Evolutionary conservation across 2,113 vertebrate genomes (phyloP), one percentile per base, ranked within the genome.

Genomic region (Anseranas semipalmata): DNA sequence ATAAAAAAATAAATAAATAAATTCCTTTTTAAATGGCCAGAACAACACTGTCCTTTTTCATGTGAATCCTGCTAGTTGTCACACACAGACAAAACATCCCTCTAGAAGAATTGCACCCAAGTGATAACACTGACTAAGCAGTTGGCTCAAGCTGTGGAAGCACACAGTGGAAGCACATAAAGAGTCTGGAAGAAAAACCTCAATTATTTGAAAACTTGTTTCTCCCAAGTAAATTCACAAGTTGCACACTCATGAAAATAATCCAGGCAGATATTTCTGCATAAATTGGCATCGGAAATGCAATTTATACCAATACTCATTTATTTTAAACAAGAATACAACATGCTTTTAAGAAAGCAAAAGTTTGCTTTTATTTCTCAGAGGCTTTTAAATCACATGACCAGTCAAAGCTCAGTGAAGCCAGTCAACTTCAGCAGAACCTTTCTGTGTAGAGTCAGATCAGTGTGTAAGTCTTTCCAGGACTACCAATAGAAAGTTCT

Each of bases 381-480:
- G 9, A 46, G 48, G 25, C 22, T 74, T 72, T 82, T 45, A 66
- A 80, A 55, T 19, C 25, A 65, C 43, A 59, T 7, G 43, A 21
- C 9, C 32, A 33, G 41, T 13, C 18, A 45, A 53, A 87, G 73
- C 27, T n/a, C 78, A 45, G 30, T 5, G 9, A 82, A 83, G 56
- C 18, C 2, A 1, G 21, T 37, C 1, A 1, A 43, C 20, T 41
- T 86, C 3, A 0, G 33, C 0, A 53, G 48, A 11, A 41, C 21
- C 14, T 7, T 16, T 22, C 30, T 22, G 33, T 22, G 6, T 50
- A n/a, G 9, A 32, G 39, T n/a, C 28, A 93, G 62, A 41, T 5
- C 52, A n/a, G 15, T 1, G 6, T 27, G 14, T 30, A 43, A 41
- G 4, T 56, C 39, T 52, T 12, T 10, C 21, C 33, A 41, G 50